Base-by-base conservation (phyloP, 2,888 invertebrate genomes). In the Ophion slaviceki region DNA sequence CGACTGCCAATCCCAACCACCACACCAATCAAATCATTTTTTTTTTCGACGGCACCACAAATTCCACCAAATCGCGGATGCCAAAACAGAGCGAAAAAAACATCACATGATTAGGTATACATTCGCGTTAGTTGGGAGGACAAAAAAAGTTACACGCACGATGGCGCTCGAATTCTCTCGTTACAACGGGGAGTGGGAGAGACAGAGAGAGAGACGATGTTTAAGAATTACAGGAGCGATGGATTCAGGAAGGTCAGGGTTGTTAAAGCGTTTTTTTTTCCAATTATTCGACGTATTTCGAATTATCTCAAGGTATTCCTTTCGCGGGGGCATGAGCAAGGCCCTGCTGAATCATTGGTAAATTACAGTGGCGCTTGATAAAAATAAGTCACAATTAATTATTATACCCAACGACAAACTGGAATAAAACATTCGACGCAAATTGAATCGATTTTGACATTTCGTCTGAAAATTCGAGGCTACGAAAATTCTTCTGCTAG, bases 1-100 rank as follows among this genome's bases (percentile, higher is more conserved):
- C 93, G 93, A 93, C 93, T 94, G 93, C 89, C 14, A 89, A 92
- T 86, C 89, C 93, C 93, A 93, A 92, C 92, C 93, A 93, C 93
- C 93, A 93, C 79, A 93, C 88, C 90, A 91, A 90, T 87, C 93
- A 92, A 91, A 91, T 92, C 91, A 92, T 88, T 75, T 81, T 81
- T 78, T 77, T 40, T 84, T 80, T 76, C 64, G 91, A 91, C 90
- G 90, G 91, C 92, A 93, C 90, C 92, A 90, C 87, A 92, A 92
- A 92, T 92, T 89, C 93, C 92, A 93, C 89, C 91, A 92, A 92
- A 93, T 91, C 89, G 91, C 91, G 90, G 92, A 92, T 90, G 91
- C 86, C 83, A 86, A 86, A 86, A 86, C 86, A 86, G 86, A 86
- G 86, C 86, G 86, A 86, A 86, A 85, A 90, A 89, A 90, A 92